phyloP scores from a whole-genome alignment of 2,113 vertebrate genomes.

The Saimiri boliviensis region DNA sequence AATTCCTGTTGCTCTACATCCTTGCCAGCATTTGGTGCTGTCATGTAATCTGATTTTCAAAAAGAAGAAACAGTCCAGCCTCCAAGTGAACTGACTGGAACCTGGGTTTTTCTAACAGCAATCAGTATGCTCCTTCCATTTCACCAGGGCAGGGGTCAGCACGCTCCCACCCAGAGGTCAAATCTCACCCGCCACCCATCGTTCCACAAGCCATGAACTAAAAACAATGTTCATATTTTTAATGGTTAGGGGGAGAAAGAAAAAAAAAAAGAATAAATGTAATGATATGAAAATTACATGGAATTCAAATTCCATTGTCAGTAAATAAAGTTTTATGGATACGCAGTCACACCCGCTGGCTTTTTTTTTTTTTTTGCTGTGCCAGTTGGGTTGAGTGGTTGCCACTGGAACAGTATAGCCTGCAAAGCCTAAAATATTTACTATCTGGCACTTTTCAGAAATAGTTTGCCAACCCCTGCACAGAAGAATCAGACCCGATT shows the following conservation, averaged over 20 bases:
- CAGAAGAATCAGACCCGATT: not conserved
- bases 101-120: not conserved
- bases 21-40: not conserved
- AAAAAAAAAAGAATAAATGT: not conserved
- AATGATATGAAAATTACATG: not conserved
- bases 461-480: not conserved
- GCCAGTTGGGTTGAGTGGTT: not conserved
- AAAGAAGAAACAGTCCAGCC: not conserved
- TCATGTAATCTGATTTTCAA: not conserved
- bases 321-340: constrained; percentile 23
- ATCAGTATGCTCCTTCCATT: not conserved
- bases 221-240: not conserved
- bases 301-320: not conserved
- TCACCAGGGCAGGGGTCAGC: too few species aligned
- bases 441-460: not conserved
- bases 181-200: not conserved
- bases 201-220: not conserved
- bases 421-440: not conserved
- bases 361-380: not conserved
- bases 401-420: not conserved
- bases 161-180: not conserved
- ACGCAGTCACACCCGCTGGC: not conserved
- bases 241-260: not conserved
- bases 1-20: not conserved
- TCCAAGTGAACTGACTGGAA: not conserved